Evolutionary conservation across 2,888 invertebrate species (phyloP).

Genomic region (Invenusta paracnida): DNA sequence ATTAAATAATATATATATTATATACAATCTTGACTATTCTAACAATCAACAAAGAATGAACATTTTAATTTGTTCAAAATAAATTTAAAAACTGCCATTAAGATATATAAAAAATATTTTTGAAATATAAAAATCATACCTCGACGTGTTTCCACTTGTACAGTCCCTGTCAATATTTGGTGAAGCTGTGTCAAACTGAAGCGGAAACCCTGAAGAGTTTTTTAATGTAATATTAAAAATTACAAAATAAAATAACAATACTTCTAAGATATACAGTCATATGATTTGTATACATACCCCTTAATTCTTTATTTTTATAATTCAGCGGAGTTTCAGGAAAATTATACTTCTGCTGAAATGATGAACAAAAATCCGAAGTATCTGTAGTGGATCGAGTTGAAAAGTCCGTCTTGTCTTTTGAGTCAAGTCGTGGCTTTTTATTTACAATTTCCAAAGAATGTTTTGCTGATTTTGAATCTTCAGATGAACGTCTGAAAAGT

Average conservation of each 20-base stretch:
- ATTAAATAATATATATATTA: too few relatives aligned
- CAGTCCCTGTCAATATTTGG: not conserved
- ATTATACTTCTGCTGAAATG: not conserved
- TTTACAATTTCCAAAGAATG: not conserved
- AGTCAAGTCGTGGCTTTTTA: not conserved
- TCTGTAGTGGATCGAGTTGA: not conserved
- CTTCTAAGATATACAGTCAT: too few relatives aligned
- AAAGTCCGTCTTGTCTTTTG: not conserved
- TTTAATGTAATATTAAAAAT: not conserved
- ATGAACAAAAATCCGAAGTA: not conserved
- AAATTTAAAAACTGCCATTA: too few relatives aligned
- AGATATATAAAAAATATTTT: too few relatives aligned
- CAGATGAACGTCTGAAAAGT: not conserved
- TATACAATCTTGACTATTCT: too few relatives aligned
- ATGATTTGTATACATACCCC: not conserved
- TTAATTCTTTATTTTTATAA: not conserved
- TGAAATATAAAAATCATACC: not conserved
- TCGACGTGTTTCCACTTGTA: not conserved
- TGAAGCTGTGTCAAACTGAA: not conserved
- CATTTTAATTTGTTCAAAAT: too few relatives aligned
- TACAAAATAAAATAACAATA: not conserved
- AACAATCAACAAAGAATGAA: too few relatives aligned
- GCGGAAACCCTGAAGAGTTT: not conserved
- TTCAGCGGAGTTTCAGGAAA: not conserved
- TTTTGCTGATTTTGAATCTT: not conserved